phyloP scores from a whole-genome alignment of 2,113 vertebrate genomes.

The Cryptoleucopteryx plumbea region DNA sequence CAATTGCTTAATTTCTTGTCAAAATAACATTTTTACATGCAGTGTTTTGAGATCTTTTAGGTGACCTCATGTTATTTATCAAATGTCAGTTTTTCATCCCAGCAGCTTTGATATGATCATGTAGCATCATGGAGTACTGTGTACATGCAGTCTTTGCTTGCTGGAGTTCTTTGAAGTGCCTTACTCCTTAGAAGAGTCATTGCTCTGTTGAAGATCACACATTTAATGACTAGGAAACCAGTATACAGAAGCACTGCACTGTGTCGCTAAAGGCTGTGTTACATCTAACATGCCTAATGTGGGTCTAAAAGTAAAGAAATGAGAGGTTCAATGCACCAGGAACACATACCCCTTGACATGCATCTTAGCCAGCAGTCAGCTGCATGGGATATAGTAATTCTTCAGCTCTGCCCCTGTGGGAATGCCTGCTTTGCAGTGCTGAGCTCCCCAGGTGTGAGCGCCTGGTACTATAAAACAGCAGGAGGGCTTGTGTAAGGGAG shows the following conservation, averaged over 20 bases:
- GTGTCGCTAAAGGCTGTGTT: background rate
- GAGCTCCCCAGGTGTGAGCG: background rate
- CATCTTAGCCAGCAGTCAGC: background rate
- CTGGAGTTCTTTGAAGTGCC: constrained; percentile 43
- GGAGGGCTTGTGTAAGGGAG: background rate
- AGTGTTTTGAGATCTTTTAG: background rate
- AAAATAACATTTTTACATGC: background rate
- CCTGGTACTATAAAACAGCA: background rate
- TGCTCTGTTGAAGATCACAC: background rate
- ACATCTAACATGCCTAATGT: background rate
- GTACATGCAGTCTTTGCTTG: background rate
- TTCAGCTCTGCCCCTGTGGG: background rate
- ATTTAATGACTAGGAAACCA: background rate
- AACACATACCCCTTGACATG: background rate
- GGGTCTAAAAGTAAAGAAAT: background rate
- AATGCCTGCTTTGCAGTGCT: background rate
- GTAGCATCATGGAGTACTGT: background rate
- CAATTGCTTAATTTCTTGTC: constrained; percentile 53
- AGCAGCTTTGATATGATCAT: constrained; percentile 28
- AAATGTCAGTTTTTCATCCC: constrained; percentile 31
- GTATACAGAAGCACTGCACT: background rate
- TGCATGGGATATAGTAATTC: background rate
- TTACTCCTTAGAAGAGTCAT: background rate
- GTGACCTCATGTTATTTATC: constrained; percentile 47
- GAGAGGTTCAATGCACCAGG: background rate